Conservation (phyloP, 2,888 invertebrate species). For the Podotricha telesiphe region DNA sequence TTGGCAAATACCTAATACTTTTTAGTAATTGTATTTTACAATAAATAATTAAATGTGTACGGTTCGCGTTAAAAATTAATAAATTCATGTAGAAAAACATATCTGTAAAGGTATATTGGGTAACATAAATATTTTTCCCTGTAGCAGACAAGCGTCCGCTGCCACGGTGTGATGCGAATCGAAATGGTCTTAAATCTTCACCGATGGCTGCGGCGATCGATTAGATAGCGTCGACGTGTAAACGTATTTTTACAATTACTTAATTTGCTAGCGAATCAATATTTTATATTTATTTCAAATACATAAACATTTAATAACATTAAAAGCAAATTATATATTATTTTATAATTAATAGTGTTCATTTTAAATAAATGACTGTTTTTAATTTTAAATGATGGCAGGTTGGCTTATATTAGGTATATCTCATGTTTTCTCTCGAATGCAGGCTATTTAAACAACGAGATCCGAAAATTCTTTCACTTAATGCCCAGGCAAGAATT, state of each 20-base stretch:
- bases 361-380: no score
- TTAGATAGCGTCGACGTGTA: constrained; percentile 34
- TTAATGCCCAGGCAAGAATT: not conserved
- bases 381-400: no score
- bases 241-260: constrained; percentile 5
- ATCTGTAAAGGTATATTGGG: not conserved
- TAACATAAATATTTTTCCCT: not conserved
- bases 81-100: not conserved
- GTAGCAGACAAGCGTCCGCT: constrained; percentile 12
- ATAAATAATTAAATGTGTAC: no score
- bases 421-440: no score
- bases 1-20: no score
- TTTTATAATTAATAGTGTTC: no score
- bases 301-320: not conserved
- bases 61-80: no score
- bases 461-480: not conserved
- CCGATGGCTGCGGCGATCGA: constrained; percentile 31
- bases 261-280: constrained; percentile 1
- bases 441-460: no score
- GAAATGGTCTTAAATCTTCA: constrained; percentile 26
- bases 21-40: no score
- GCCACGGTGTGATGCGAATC: constrained; percentile 29
- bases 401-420: no score
- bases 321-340: no score
- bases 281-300: not conserved